Conservation (phyloP, 2,888 invertebrate species). For the Drosophila falleni region DNA sequence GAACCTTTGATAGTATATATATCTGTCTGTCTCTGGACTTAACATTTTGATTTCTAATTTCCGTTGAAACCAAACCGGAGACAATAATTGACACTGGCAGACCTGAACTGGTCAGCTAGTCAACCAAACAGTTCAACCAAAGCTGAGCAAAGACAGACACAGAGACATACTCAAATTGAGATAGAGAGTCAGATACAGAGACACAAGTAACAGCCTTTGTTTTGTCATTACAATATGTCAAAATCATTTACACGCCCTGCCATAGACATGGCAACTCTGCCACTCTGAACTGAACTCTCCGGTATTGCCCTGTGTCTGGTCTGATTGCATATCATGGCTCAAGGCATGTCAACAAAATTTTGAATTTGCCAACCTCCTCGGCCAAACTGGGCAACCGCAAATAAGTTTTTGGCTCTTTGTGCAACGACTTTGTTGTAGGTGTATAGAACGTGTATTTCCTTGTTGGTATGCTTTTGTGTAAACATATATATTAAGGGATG, state of each 20-base stretch:
- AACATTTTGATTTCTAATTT: slow-evolving; percentile 67
- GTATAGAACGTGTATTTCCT: slow-evolving; percentile 18
- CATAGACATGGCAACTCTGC: slow-evolving; percentile 12
- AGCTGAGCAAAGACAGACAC: slow-evolving; percentile 29
- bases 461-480: slow-evolving; percentile 12
- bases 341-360: slow-evolving; percentile 68
- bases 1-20: background rate
- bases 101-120: slow-evolving; percentile 44
- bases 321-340: slow-evolving; percentile 56
- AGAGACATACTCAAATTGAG: slow-evolving; percentile 14
- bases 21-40: slow-evolving; percentile 28
- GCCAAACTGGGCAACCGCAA: slow-evolving; percentile 66
- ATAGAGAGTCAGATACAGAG: background rate
- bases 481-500: slow-evolving; percentile 13
- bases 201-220: slow-evolving; percentile 48
- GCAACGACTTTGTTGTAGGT: slow-evolving; percentile 49
- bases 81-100: slow-evolving; percentile 53
- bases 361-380: slow-evolving; percentile 54
- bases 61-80: slow-evolving; percentile 47
- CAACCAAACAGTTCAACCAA: slow-evolving; percentile 30
- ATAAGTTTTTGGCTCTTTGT: slow-evolving; percentile 68
- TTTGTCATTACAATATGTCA: slow-evolving; percentile 71
- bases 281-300: background rate
- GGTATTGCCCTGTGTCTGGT: slow-evolving; percentile 15
- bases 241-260: slow-evolving; percentile 58